These are phyloP conservation scores for Haliaeetus leucogaster DNA, from an alignment of 2,113 vertebrate genomes.

Conservation along the genomic window DNA sequence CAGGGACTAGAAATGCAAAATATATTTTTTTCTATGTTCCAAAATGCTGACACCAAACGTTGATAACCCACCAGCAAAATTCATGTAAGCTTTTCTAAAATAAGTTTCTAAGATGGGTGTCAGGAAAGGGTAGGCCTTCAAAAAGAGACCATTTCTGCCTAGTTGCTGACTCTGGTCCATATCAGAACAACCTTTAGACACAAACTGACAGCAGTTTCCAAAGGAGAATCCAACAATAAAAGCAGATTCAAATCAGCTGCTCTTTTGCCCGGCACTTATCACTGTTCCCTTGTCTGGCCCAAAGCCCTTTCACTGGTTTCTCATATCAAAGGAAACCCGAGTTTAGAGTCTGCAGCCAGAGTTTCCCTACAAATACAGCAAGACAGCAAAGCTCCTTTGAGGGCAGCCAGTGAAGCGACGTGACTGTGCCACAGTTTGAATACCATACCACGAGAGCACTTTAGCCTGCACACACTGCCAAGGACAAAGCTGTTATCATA, in stretches of 20 bases:
- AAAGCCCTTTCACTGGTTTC: not conserved
- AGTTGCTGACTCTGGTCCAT: not conserved
- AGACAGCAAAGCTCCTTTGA: not conserved
- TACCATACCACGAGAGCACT: not conserved
- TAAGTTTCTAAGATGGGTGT: not conserved
- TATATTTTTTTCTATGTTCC: not conserved
- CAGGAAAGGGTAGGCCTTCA: not conserved
- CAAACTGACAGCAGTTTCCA: not conserved
- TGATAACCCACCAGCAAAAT: not conserved
- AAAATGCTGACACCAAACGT: not conserved
- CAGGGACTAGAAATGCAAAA: not conserved
- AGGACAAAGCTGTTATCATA: not conserved
- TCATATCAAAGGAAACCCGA: conserved; percentile 1
- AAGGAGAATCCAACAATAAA: not conserved
- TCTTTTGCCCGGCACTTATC: not conserved
- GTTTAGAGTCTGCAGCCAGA: not conserved
- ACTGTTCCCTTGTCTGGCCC: not conserved
- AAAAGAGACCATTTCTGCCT: not conserved
- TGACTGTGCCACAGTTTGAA: not conserved
- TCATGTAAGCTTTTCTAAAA: not conserved
- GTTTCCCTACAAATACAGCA: not conserved
- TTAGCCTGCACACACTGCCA: not conserved
- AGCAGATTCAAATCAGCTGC: not conserved
- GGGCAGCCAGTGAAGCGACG: not conserved
- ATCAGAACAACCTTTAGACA: not conserved